Conservation (phyloP, 2,888 invertebrate species). For the Scaptomyza cyrtandrae region DNA sequence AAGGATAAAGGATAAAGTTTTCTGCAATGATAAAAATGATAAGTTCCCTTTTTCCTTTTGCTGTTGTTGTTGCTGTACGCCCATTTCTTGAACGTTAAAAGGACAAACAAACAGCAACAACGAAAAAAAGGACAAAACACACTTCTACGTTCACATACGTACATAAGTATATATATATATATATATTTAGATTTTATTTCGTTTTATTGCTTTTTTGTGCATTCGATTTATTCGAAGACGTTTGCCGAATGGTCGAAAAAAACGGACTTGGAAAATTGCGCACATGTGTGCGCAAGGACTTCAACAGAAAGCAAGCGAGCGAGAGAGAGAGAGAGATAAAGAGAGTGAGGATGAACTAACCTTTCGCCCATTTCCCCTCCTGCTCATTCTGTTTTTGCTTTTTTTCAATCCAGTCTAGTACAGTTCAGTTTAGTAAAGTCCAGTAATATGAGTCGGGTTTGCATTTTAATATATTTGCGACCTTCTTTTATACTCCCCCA, state of each 20-base stretch:
- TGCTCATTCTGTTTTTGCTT: not conserved
- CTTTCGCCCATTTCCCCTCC: not conserved
- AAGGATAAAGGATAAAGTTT: slow-evolving; percentile 77
- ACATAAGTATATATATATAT: too few species aligned
- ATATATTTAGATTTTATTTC: slow-evolving; percentile 81
- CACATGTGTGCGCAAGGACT: slow-evolving; percentile 79
- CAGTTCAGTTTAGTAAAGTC: slow-evolving; percentile 11
- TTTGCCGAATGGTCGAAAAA: slow-evolving; percentile 70
- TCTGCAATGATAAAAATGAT: slow-evolving; percentile 80
- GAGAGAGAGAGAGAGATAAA: not conserved
- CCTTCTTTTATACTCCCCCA: slow-evolving; percentile 6
- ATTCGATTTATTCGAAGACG: slow-evolving; percentile 79
- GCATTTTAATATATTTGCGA: slow-evolving; percentile 78
- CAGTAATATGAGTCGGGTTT: slow-evolving; percentile 80
- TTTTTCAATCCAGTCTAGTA: slow-evolving; percentile 11
- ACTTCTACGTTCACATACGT: slow-evolving; percentile 14
- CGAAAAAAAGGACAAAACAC: slow-evolving; percentile 64
- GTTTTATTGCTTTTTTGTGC: slow-evolving; percentile 81
- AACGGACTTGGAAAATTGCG: slow-evolving; percentile 79
- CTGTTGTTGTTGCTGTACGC: slow-evolving; percentile 9
- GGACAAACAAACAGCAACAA: slow-evolving; percentile 19
- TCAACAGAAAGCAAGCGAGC: not conserved
- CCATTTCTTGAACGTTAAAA: slow-evolving; percentile 23
- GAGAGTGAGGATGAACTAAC: not conserved
- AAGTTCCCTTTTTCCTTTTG: slow-evolving; percentile 53